Percentiles rank a stretch among this genome's conserved stretches.
Evolutionary conservation across 64 coral and sea anemone species (phyloP).

Genomic region (Actinia equina): DNA sequence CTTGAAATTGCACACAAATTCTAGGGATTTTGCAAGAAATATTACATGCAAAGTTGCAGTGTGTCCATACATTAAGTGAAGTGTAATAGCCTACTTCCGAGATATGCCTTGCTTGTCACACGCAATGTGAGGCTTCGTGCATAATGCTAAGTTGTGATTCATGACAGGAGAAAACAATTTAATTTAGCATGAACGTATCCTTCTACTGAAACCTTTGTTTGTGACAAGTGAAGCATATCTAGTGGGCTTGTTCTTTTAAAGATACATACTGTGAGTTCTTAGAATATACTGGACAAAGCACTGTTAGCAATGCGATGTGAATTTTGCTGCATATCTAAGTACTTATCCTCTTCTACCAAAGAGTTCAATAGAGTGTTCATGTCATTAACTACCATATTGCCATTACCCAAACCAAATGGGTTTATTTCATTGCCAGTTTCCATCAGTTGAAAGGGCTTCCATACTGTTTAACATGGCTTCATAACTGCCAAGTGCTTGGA

Average conservation of each 20-base stretch:
- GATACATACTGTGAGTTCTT: background rate
- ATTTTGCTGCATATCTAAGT: slow-evolving; percentile 74
- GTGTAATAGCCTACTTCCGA: no score
- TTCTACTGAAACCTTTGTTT: no score
- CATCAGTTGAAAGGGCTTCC: slow-evolving; percentile 82
- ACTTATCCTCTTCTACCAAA: slow-evolving; percentile 90
- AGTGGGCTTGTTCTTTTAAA: no score
- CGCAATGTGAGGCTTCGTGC: no score
- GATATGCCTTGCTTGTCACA: no score
- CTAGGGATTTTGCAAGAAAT: no score
- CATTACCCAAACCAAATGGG: slow-evolving; percentile 40
- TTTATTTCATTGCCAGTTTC: slow-evolving; percentile 27
- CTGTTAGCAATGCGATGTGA: slow-evolving; percentile 45
- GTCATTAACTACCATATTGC: slow-evolving; percentile 97
- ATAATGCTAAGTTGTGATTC: no score
- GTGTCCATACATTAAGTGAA: no score
- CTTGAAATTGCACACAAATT: background rate
- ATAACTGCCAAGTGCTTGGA: slow-evolving; percentile 58
- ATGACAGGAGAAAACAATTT: no score
- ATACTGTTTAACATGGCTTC: slow-evolving; percentile 85
- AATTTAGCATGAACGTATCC: no score
- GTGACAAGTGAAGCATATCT: no score
- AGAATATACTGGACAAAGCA: slow-evolving; percentile 46
- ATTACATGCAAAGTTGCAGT: no score
- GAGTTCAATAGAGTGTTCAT: slow-evolving; percentile 95